Percentiles rank a stretch among this genome's conserved stretches.
phyloP scores from a whole-genome alignment of 2,797 vertebrate genomes.

The Caiman crocodilus region DNA sequence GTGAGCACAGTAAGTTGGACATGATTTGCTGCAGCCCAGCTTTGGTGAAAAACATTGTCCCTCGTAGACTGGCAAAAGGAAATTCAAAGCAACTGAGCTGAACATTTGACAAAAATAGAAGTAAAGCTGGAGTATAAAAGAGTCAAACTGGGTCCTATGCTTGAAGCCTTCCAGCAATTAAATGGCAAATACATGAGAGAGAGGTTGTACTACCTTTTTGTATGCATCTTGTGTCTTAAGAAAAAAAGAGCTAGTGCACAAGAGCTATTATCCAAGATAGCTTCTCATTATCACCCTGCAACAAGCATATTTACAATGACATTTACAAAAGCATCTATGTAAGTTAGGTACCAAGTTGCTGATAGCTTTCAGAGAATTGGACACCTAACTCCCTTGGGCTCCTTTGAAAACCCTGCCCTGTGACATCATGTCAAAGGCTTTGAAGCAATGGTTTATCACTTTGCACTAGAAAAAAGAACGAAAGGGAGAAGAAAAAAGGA shows the following conservation, averaged over 20 bases:
- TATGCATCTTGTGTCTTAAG: constrained; percentile 6
- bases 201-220: too few relatives aligned
- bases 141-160: background rate
- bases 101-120: background rate
- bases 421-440: constrained; percentile 63
- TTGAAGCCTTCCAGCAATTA: background rate
- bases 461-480: constrained; percentile 17
- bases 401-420: constrained; percentile 51
- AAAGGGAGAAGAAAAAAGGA: constrained; percentile 10
- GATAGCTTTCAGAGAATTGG: background rate
- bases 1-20: background rate
- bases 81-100: background rate
- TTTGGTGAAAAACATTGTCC: background rate
- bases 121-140: background rate
- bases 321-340: constrained; percentile 48
- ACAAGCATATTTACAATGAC: background rate
- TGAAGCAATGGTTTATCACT: constrained; percentile 53
- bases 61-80: background rate
- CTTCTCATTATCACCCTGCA: constrained; percentile 19
- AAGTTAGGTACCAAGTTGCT: constrained; percentile 33
- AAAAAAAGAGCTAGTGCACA: background rate
- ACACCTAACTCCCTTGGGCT: constrained; percentile 38
- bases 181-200: background rate
- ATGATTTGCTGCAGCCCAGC: background rate
- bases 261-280: background rate